Evolutionary conservation across 2,888 invertebrate species (phyloP), one percentile per base, ranked within the genome.

Genomic region (Protophormia terraenovae): DNA sequence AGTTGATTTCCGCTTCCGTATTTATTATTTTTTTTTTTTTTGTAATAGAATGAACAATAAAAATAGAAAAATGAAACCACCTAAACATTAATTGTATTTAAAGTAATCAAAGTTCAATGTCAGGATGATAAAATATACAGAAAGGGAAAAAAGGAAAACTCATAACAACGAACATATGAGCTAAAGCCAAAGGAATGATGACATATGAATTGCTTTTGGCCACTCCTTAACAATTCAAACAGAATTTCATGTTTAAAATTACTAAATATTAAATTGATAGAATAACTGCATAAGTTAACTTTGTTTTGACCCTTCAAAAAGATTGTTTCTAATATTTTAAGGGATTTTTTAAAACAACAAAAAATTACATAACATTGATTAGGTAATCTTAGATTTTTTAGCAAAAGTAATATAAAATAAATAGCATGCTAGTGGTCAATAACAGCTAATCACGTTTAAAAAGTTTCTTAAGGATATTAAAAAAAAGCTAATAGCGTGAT

Each of bases 41-140:
- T 41, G 8, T 19, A 32, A 19, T 3, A 53, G 45, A 53, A 41
- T 41, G 8, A 16, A 69, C 7, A 58, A 71, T 19, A 62, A 27
- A 16, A 55, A 35, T 41, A 32, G 50, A 16, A 35, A 32, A 60
- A 12, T 32, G 32, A 60, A 32, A 27, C 55, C 53, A 55, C 53
- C 50, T 47, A 41, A 53, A 77, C 62, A 29, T 77, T 58, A 58
- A 62, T 16, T 66, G 69, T 69, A 47, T 78, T 66, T 69, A 66
- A 79, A 50, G 75, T 75, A 79, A 84, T 81, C 81, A 81, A 78
- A 84, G 81, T 81, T 84, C 77, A 84, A 79, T 84, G 81, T 69
- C 76, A 50, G 45, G 1, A 58, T 58, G 55, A 53, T 62, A 32
- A 50, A 35, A n/a, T n/a, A n/a, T n/a, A n/a, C n/a, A n/a, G n/a